A percentile compares a stretch with the other conserved stretches of the same genome.
Conservation (phyloP, 2,888 invertebrate species). For the Lampropteryx suffumata region DNA sequence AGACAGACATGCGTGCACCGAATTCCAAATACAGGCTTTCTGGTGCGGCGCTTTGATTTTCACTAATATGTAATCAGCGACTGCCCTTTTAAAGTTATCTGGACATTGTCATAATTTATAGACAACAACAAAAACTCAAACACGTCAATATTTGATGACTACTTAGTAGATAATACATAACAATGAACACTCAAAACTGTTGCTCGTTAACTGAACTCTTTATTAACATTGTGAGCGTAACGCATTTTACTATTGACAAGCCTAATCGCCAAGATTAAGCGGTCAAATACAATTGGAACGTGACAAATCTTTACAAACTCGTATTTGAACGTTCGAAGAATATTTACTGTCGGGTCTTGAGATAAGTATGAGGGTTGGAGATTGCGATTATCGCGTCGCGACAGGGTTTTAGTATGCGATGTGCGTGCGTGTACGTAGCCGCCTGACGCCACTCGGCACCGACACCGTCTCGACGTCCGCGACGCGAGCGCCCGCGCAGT, state of each 20-base stretch:
- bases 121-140: background rate
- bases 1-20: constrained; percentile 45
- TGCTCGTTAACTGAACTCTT: too few species aligned
- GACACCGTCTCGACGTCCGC: constrained; percentile 30
- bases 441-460: constrained; percentile 66
- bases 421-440: constrained; percentile 71
- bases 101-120: constrained; percentile 13
- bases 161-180: background rate
- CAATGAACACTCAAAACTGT: too few species aligned
- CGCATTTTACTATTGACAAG: too few species aligned
- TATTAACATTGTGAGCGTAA: too few species aligned
- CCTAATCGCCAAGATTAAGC: constrained; percentile 35
- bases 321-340: constrained; percentile 61
- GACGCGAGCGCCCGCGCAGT: constrained; percentile 45
- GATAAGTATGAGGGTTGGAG: constrained; percentile 63
- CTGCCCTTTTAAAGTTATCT: constrained; percentile 27
- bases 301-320: constrained; percentile 37
- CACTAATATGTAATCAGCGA: constrained; percentile 8
- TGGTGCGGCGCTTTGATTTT: constrained; percentile 40
- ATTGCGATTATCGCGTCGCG: constrained; percentile 69
- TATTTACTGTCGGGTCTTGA: constrained; percentile 65
- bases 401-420: constrained; percentile 75
- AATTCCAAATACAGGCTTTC: constrained; percentile 47
- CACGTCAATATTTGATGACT: too few species aligned
- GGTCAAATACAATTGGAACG: constrained; percentile 59